Evolutionary conservation across 2,113 vertebrate species (phyloP).

Genomic region (Dromaius novaehollandiae): DNA sequence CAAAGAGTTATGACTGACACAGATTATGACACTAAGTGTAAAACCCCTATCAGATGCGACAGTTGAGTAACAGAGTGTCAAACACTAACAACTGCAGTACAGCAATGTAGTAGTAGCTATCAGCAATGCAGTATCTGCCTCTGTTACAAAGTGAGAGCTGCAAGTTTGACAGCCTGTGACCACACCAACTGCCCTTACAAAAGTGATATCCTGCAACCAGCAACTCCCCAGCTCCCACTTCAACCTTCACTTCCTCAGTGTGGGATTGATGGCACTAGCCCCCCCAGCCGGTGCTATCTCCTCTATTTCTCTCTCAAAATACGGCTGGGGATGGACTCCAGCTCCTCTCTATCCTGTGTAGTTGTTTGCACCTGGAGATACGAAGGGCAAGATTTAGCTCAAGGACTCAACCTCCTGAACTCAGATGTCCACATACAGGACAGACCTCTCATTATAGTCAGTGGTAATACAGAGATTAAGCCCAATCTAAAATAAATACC

Average conservation of each 20-base stretch:
- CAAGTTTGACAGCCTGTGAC: background rate
- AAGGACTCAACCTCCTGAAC: background rate
- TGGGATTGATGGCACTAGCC: accelerated
- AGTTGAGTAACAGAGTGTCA: background rate
- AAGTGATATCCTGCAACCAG: accelerated
- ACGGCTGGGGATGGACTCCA: background rate
- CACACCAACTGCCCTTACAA: accelerated
- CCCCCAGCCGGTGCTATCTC: background rate
- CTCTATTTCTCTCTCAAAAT: background rate
- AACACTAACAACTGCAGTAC: background rate
- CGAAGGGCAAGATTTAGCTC: background rate
- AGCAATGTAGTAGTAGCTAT: background rate
- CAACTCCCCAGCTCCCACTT: background rate
- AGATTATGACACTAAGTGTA: background rate
- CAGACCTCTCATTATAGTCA: background rate
- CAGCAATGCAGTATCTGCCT: background rate
- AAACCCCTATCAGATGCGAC: background rate
- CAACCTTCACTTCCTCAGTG: background rate
- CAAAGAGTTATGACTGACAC: background rate
- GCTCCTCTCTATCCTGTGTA: background rate
- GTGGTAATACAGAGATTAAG: background rate
- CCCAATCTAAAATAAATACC: background rate
- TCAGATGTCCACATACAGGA: background rate
- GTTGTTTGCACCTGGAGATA: background rate
- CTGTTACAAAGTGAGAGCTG: accelerated